These are phyloP conservation scores for Loxodonta africana DNA, from an alignment of 2,113 vertebrate species.

Conservation along the genomic window DNA sequence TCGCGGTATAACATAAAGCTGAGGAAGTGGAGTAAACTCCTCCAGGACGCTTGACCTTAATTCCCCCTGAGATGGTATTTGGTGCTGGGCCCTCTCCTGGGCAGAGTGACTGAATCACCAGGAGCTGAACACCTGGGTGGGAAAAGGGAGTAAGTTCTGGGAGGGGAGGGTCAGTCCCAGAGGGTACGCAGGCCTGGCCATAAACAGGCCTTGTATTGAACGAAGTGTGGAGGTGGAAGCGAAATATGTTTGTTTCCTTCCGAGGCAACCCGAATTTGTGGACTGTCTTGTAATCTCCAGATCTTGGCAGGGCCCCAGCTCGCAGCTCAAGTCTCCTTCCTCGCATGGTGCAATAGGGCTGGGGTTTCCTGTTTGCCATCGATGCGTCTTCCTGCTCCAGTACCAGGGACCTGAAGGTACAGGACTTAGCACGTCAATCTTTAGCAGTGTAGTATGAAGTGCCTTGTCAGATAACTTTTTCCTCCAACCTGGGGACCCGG, in stretches of 20 bases:
- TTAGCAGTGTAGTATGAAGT: background rate
- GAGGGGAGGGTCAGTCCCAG: background rate
- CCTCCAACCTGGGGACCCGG: background rate
- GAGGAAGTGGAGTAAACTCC: background rate
- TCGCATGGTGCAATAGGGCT: conserved; percentile 21
- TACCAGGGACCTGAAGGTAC: background rate
- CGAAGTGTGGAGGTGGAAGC: background rate
- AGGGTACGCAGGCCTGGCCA: background rate
- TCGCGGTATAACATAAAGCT: background rate
- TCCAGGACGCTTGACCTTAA: background rate
- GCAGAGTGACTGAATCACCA: background rate
- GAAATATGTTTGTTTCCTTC: background rate
- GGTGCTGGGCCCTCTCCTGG: background rate
- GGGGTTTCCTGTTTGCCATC: conserved; percentile 80
- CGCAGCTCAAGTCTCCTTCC: conserved; percentile 70
- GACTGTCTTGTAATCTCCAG: conserved; percentile 42
- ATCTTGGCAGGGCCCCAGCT: conserved; percentile 68
- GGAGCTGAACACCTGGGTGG: background rate
- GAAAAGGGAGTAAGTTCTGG: background rate
- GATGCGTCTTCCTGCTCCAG: conserved; percentile 36
- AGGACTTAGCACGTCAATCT: background rate
- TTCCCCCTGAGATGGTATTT: background rate
- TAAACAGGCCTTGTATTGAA: background rate
- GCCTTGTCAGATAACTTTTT: background rate
- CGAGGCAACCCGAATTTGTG: background rate